Evolutionary conservation across 2,888 invertebrate genomes (phyloP).

Genomic region (Apotomis betuletana): DNA sequence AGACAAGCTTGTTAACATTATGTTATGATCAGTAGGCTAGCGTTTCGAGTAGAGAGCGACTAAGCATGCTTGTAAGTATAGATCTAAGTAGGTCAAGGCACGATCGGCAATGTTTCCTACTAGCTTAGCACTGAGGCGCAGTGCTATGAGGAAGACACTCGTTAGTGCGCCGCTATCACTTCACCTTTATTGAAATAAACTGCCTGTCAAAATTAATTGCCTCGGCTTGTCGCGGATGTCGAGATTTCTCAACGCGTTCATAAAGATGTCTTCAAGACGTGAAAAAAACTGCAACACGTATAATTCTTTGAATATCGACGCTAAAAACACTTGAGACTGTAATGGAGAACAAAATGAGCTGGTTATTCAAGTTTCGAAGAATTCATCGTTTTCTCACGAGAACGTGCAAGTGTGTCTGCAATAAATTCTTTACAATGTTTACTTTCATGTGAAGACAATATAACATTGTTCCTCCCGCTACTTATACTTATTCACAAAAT

Average conservation of each 20-base stretch:
- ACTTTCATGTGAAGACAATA: slow-evolving; percentile 10
- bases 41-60: slow-evolving; percentile 30
- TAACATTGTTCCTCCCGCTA: background rate
- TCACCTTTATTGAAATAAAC: slow-evolving; percentile 57
- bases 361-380: slow-evolving; percentile 18
- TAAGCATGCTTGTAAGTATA: slow-evolving; percentile 46
- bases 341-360: slow-evolving; percentile 5
- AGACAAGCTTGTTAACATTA: slow-evolving; percentile 3
- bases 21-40: slow-evolving; percentile 22
- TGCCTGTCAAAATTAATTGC: slow-evolving; percentile 40
- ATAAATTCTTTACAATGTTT: slow-evolving; percentile 18
- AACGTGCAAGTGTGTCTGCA: slow-evolving; percentile 25
- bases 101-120: slow-evolving; percentile 72
- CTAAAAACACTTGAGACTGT: slow-evolving; percentile 7
- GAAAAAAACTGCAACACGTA: slow-evolving; percentile 1
- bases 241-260: slow-evolving; percentile 20
- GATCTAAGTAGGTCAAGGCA: slow-evolving; percentile 77
- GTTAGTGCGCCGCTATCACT: slow-evolving; percentile 63
- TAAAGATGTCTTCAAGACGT: slow-evolving; percentile 4
- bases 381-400: slow-evolving; percentile 23
- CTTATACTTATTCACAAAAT: background rate
- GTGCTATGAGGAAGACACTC: slow-evolving; percentile 70
- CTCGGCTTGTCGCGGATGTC: slow-evolving; percentile 20
- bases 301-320: slow-evolving; percentile 1
- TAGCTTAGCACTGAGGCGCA: slow-evolving; percentile 53